Evolutionary conservation across 1,140 invertebrate genomes (phyloP).

Genomic region (Phymorhynchus buccinoides): DNA sequence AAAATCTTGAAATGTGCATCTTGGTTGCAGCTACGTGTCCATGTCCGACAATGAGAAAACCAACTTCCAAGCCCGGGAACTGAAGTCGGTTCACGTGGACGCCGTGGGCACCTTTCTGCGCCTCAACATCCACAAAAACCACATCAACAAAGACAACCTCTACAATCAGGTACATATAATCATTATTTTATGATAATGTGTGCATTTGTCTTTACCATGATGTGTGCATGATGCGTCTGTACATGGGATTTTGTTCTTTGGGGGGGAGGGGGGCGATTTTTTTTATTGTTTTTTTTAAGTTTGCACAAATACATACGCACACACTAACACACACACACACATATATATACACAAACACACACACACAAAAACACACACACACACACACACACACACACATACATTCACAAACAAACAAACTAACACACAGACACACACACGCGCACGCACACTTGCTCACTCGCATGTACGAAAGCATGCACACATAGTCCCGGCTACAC

Average conservation of each 20-base stretch:
- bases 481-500: no score
- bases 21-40: slow-evolving; percentile 81
- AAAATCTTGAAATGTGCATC: background rate
- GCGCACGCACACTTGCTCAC: no score
- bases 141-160: slow-evolving; percentile 82
- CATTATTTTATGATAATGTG: background rate
- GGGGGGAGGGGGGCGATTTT: background rate
- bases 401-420: no score
- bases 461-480: no score
- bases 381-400: no score
- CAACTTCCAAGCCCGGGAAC: slow-evolving; percentile 86
- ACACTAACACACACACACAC: no score
- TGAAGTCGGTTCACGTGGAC: slow-evolving; percentile 87
- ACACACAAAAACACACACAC: no score
- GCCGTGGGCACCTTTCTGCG: slow-evolving; percentile 88
- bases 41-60: slow-evolving; percentile 87
- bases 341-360: no score
- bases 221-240: background rate
- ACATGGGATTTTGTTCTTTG: background rate
- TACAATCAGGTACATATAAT: slow-evolving; percentile 84
- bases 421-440: no score
- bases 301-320: no score
- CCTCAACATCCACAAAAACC: slow-evolving; percentile 86
- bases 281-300: background rate
- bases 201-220: background rate